Evolutionary conservation across 2,797 vertebrate genomes (phyloP).

Genomic region (Artibeus lituratus): DNA sequence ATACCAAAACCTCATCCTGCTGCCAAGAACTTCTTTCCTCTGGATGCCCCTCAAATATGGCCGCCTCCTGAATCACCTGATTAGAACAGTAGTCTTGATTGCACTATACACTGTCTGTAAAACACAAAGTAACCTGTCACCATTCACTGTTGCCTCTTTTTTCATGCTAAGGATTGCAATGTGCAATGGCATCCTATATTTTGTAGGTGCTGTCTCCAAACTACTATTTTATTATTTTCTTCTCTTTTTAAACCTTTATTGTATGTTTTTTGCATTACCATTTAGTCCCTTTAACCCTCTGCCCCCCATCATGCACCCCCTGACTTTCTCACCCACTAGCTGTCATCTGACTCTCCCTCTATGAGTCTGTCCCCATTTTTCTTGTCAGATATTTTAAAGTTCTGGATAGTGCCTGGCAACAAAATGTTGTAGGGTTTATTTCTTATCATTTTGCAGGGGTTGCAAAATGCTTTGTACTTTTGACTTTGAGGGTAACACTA

Average conservation of each 20-base stretch:
- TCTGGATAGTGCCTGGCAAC: background rate
- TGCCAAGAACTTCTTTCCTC: background rate
- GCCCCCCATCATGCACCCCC: background rate
- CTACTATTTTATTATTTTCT: background rate
- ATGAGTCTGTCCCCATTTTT: background rate
- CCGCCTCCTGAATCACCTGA: background rate
- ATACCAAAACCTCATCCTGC: background rate
- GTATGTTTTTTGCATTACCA: background rate
- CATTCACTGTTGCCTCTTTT: background rate
- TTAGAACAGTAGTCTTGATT: background rate
- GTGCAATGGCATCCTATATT: background rate
- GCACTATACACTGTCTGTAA: background rate
- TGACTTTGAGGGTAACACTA: background rate
- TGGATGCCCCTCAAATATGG: background rate
- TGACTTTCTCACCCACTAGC: background rate
- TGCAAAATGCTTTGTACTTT: background rate
- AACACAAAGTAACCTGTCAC: background rate
- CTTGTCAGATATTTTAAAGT: background rate
- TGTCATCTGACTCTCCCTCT: background rate
- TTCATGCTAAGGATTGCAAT: background rate
- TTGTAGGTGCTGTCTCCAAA: background rate
- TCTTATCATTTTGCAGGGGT: background rate
- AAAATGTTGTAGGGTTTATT: background rate
- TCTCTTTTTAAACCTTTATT: background rate
- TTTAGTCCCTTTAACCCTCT: background rate